These are phyloP conservation scores for Enteromius treurensis DNA, from an alignment of 2,797 vertebrate genomes.

Conservation along the genomic window DNA sequence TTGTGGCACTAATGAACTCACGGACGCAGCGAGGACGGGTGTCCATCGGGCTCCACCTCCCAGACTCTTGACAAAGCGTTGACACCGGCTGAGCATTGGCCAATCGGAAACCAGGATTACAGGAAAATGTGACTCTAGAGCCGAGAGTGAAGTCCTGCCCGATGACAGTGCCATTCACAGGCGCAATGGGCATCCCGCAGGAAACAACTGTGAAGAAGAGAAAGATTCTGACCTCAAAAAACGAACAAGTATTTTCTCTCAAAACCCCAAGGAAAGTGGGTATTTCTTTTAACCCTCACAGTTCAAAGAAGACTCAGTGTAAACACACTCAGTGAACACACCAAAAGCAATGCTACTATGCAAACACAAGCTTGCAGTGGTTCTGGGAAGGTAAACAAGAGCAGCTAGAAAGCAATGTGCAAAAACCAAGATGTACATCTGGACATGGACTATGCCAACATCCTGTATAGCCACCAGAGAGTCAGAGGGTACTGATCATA, in stretches of 20 bases:
- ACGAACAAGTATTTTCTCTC: not conserved
- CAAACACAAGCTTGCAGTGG: conserved; percentile 63
- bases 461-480: not conserved
- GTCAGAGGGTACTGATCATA: conserved; percentile 11
- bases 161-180: conserved; percentile 87
- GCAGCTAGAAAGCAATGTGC: conserved; percentile 56
- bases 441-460: conserved; percentile 46
- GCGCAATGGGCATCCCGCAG: conserved; percentile 90
- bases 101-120: conserved; percentile 89
- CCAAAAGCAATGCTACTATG: conserved; percentile 54
- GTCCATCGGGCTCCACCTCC: conserved; percentile 90
- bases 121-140: conserved; percentile 87
- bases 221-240: conserved; percentile 20
- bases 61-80: conserved; percentile 85
- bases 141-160: conserved; percentile 94
- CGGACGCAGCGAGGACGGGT: conserved; percentile 86
- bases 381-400: conserved; percentile 31
- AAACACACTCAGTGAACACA: conserved; percentile 22
- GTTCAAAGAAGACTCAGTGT: conserved; percentile 12
- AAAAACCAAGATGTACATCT: conserved; percentile 66
- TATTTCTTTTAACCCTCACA: not conserved
- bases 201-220: conserved; percentile 82
- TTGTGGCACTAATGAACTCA: conserved; percentile 73
- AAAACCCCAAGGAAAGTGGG: conserved; percentile 24
- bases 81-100: conserved; percentile 76